Conservation (phyloP, 1,140 invertebrate species). For the Reticulitermes speratus region DNA sequence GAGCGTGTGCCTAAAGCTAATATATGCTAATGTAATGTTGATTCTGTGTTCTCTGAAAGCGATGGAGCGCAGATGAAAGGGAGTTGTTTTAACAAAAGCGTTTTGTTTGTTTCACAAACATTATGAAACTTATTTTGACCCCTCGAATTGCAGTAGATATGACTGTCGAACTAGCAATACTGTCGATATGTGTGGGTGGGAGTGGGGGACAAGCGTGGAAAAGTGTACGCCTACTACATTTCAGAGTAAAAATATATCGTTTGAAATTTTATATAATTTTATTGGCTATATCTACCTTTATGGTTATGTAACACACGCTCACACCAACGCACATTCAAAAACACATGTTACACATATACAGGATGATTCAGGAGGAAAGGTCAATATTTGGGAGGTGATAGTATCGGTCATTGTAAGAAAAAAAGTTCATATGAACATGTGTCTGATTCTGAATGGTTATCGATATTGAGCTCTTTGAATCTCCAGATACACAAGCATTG, state of each 20-base stretch:
- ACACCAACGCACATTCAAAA: too few relatives aligned
- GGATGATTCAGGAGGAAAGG: too few relatives aligned
- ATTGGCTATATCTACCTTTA: too few relatives aligned
- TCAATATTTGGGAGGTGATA: too few relatives aligned
- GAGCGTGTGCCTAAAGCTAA: not conserved
- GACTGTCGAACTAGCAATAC: not conserved
- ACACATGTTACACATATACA: too few relatives aligned
- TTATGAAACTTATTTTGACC: not conserved
- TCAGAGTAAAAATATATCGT: not conserved
- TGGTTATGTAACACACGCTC: too few relatives aligned
- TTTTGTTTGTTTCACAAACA: constrained; percentile 1
- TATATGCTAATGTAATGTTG: not conserved
- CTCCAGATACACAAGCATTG: too few relatives aligned
- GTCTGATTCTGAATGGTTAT: too few relatives aligned
- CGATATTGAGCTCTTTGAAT: too few relatives aligned
- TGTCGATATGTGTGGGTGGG: not conserved
- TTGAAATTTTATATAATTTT: too few relatives aligned
- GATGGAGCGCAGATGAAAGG: not conserved
- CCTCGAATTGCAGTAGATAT: not conserved
- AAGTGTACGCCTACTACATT: not conserved
- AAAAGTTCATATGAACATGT: too few relatives aligned
- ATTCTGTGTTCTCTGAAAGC: not conserved
- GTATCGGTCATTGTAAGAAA: too few relatives aligned
- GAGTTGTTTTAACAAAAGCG: not conserved
- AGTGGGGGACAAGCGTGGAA: not conserved